Base-by-base conservation (phyloP, 2,888 invertebrate genomes). In the Netelia inedita region DNA sequence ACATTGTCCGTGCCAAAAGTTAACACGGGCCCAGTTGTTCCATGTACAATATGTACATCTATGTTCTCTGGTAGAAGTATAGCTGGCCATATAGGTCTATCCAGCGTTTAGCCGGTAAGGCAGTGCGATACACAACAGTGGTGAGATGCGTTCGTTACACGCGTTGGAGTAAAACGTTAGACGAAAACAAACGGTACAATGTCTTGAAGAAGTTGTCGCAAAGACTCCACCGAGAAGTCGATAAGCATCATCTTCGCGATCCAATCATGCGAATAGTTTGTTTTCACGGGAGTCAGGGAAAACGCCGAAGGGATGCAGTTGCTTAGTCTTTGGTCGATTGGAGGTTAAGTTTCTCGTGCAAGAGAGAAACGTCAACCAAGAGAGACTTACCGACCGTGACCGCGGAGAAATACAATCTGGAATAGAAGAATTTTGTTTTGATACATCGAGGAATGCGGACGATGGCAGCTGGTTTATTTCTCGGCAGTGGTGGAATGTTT, bases 401-500 rank as follows among this genome's bases (percentile, higher is more conserved):
- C 23, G 23, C 16, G 10, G 16, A 9, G 16, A 9, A 19, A 21
- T 1, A 19, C 8, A 21, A 35, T 16, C 72, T 57, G 65, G 50
- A 57, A 75, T 50, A 35, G 2, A 74, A 57, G 10, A 46, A 14
- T 46, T 41, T 46, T 14, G 14, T 46, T 46, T 46, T 57, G 19
- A 21, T 21, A 23, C 28, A 50, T n/a, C 41, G 14, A 61, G 73
- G 19, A 87, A 87, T 88, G 86, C 87, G 87, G 21, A 89, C 87
- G 80, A 91, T 92, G 91, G 82, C 89, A 74, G 74, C 87, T 50
- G 88, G 90, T 55, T 85, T 89, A 65, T 91, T 93, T 63, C 84
- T 93, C n/a, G 91, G 91, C 61, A 90, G 85, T n/a, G 92, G 92
- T 9, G 92, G 95, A 85, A 94, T 89, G 90, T 94, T 88, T 89